phyloP scores from a whole-genome alignment of 53 echinoderm and acorn worm species.

The Antedon mediterranea region DNA sequence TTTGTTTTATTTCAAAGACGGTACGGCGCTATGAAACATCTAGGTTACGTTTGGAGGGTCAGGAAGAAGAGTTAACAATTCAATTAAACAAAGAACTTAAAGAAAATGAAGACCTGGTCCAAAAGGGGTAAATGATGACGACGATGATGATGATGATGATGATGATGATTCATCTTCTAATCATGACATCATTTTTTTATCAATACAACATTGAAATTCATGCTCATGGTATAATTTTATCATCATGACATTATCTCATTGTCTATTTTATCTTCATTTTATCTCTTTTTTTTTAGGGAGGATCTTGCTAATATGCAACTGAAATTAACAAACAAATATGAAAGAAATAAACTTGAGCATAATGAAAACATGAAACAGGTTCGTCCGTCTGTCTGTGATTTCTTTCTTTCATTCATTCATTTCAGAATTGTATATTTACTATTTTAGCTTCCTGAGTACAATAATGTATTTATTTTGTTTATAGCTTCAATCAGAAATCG shows the following conservation, averaged over 20 bases:
- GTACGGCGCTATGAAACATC: slow-evolving; percentile 61
- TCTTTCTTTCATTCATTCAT: too few relatives aligned
- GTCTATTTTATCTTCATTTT: background rate
- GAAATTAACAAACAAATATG: background rate
- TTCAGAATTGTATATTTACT: too few relatives aligned
- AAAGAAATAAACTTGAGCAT: background rate
- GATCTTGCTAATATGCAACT: background rate
- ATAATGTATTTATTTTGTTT: background rate
- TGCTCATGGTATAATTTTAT: too few relatives aligned
- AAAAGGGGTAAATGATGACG: slow-evolving; percentile 72
- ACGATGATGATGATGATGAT: too few relatives aligned
- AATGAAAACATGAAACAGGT: background rate
- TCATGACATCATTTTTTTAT: too few relatives aligned
- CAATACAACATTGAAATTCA: background rate
- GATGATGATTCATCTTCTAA: too few relatives aligned
- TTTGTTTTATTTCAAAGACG: slow-evolving; percentile 26
- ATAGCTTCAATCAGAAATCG: slow-evolving; percentile 60
- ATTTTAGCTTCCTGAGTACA: too few relatives aligned
- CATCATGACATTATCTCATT: too few relatives aligned
- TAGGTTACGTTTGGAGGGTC: slow-evolving; percentile 48
- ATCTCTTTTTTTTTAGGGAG: background rate
- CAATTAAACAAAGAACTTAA: slow-evolving; percentile 60
- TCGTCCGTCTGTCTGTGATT: too few relatives aligned
- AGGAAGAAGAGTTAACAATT: slow-evolving; percentile 33
- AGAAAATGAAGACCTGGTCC: slow-evolving; percentile 62